These are phyloP conservation scores for Ophion ventricosus DNA, from an alignment of 2,888 invertebrate species.

Conservation along the genomic window DNA sequence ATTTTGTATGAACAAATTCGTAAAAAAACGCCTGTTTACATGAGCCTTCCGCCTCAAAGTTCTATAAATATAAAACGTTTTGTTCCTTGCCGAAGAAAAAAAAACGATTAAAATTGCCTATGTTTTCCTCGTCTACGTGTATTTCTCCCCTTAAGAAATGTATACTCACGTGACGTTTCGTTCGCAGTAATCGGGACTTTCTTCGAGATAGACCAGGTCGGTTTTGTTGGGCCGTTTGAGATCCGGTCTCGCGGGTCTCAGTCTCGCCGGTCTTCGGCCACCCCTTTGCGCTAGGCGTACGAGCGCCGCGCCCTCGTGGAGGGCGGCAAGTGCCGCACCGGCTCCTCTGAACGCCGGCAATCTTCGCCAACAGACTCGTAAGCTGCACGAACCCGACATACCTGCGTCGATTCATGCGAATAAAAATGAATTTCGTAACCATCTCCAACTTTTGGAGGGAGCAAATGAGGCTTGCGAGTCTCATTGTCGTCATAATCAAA, in stretches of 20 bases:
- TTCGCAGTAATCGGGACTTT: slow-evolving; percentile 96
- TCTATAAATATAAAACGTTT: no score
- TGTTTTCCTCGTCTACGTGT: no score
- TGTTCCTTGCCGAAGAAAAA: no score
- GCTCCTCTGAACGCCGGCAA: slow-evolving; percentile 91
- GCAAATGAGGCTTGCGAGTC: no score
- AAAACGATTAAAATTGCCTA: no score
- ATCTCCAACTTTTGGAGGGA: no score
- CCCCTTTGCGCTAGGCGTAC: slow-evolving; percentile 88
- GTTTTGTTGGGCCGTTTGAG: slow-evolving; percentile 94
- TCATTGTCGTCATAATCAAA: no score
- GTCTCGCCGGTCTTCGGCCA: slow-evolving; percentile 87
- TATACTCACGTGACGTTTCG: slow-evolving; percentile 90
- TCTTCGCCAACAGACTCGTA: slow-evolving; percentile 95
- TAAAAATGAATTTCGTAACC: background rate
- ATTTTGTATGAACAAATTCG: no score
- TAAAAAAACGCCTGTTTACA: no score
- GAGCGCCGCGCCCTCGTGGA: slow-evolving; percentile 94
- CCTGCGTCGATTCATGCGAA: slow-evolving; percentile 70
- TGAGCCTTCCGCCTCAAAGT: no score
- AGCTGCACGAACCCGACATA: slow-evolving; percentile 96
- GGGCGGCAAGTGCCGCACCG: slow-evolving; percentile 90
- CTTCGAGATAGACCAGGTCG: slow-evolving; percentile 95
- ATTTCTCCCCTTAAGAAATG: no score
- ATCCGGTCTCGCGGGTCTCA: slow-evolving; percentile 90